These are phyloP conservation scores for Arge pagana DNA, from an alignment of 2,888 invertebrate genomes.

Conservation along the genomic window DNA sequence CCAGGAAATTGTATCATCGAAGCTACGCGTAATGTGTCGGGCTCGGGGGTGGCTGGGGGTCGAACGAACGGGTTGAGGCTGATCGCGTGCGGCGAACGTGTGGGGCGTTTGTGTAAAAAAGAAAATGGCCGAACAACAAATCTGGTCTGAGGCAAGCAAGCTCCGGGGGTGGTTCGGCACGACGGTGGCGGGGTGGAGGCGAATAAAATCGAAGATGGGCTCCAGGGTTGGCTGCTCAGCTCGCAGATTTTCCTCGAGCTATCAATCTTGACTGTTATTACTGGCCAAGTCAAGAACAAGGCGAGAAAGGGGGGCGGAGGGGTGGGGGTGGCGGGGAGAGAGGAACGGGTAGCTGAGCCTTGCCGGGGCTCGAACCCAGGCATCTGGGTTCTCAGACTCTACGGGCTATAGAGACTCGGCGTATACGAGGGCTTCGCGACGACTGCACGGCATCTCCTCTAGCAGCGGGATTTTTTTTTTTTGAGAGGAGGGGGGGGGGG, in stretches of 20 bases:
- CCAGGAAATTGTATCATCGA: too few relatives aligned
- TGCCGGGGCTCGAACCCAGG: constrained; percentile 19
- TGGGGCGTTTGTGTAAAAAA: constrained; percentile 2
- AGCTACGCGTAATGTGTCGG: too few relatives aligned
- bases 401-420: too few relatives aligned
- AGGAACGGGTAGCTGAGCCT: constrained; percentile 11
- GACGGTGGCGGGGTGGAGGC: constrained; percentile 1
- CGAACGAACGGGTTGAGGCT: background rate
- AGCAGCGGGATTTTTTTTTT: too few relatives aligned
- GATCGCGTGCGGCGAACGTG: too few relatives aligned
- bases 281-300: constrained; percentile 24
- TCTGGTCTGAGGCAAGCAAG: background rate
- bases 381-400: constrained; percentile 21
- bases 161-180: too few relatives aligned
- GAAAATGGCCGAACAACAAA: constrained; percentile 22
- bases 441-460: too few relatives aligned
- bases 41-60: too few relatives aligned
- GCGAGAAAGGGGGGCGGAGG: constrained; percentile 12
- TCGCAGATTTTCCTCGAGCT: constrained; percentile 25
- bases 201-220: constrained; percentile 24
- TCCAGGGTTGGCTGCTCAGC: constrained; percentile 23
- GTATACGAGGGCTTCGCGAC: too few relatives aligned
- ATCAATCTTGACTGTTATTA: constrained; percentile 29
- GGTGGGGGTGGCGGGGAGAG: constrained; percentile 19
- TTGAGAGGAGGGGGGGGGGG: too few relatives aligned